phyloP scores from a whole-genome alignment of 2,797 vertebrate genomes.

The Phrynocephalus forsythii region DNA sequence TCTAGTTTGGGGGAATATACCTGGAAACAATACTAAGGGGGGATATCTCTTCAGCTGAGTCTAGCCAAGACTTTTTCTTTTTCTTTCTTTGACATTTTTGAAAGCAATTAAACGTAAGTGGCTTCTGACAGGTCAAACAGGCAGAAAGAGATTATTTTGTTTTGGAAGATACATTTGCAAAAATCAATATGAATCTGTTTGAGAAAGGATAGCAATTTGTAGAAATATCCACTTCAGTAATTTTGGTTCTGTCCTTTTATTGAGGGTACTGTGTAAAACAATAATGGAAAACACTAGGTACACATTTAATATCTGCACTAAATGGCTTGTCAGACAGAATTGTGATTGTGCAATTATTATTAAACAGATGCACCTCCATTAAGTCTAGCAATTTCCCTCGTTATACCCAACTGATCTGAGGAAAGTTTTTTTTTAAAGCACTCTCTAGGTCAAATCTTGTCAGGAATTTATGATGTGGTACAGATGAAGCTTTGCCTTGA shows the following conservation, averaged over 20 bases:
- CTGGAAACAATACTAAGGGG: constrained; percentile 4
- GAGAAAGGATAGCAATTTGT: constrained; percentile 80
- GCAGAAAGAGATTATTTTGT: constrained; percentile 80
- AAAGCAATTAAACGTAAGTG: constrained; percentile 80
- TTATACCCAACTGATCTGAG: constrained; percentile 31
- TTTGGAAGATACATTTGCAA: constrained; percentile 77
- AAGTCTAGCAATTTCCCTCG: constrained; percentile 41
- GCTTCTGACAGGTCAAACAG: constrained; percentile 75
- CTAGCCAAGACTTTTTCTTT: constrained; percentile 49
- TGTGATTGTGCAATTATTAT: constrained; percentile 47
- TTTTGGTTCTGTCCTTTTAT: constrained; percentile 72
- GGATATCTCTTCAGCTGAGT: constrained; percentile 41
- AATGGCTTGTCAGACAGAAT: constrained; percentile 57
- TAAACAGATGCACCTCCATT: background rate
- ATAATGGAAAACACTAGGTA: constrained; percentile 57
- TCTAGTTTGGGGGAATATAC: background rate
- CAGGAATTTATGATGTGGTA: constrained; percentile 13
- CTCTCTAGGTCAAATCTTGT: constrained; percentile 23
- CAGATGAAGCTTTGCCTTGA: constrained; percentile 31
- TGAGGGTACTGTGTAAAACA: constrained; percentile 59
- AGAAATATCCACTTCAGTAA: constrained; percentile 73
- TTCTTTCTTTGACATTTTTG: constrained; percentile 65
- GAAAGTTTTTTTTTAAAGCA: constrained; percentile 42
- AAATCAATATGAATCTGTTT: constrained; percentile 85
- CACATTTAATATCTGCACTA: constrained; percentile 55